Percentiles rank a stretch among this genome's conserved stretches.
Evolutionary conservation across 2,888 invertebrate species (phyloP).

Genomic region (Temnothorax unifasciatus): DNA sequence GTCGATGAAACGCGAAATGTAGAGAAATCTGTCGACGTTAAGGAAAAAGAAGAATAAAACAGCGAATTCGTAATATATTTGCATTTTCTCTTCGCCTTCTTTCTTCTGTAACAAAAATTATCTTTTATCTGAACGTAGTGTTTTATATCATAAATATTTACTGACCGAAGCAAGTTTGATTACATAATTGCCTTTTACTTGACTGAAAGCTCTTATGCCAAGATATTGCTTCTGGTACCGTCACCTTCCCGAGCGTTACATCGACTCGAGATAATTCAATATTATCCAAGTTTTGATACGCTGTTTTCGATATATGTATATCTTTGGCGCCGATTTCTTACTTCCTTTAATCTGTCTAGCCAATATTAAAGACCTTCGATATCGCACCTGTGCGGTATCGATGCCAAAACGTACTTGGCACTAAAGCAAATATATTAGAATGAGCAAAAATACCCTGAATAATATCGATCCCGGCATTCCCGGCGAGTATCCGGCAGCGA

Average conservation of each 20-base stretch:
- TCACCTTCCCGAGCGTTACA: constrained; percentile 27
- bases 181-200: constrained; percentile 35
- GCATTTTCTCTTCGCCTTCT: neutral
- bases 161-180: neutral
- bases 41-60: neutral
- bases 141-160: constrained; percentile 29
- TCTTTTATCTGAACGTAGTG: neutral
- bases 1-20: constrained; percentile 37
- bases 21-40: constrained; percentile 22
- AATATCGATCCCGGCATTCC: constrained; percentile 17
- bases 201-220: constrained; percentile 29
- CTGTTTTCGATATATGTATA: constrained; percentile 11
- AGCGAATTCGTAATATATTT: neutral
- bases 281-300: constrained; percentile 1
- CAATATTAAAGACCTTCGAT: constrained; percentile 3
- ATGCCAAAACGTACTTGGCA: constrained; percentile 10
- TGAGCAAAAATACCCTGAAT: constrained; percentile 13
- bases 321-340: constrained; percentile 13
- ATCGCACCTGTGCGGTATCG: neutral
- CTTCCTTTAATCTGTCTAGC: too few relatives aligned
- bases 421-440: neutral
- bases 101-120: neutral
- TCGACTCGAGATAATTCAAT: constrained; percentile 23
- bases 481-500: constrained; percentile 5
- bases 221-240: constrained; percentile 30